Percentiles rank a stretch among this genome's conserved stretches.
Evolutionary conservation across 2,113 vertebrate species (phyloP).

Genomic region (Psittacus erithacus): DNA sequence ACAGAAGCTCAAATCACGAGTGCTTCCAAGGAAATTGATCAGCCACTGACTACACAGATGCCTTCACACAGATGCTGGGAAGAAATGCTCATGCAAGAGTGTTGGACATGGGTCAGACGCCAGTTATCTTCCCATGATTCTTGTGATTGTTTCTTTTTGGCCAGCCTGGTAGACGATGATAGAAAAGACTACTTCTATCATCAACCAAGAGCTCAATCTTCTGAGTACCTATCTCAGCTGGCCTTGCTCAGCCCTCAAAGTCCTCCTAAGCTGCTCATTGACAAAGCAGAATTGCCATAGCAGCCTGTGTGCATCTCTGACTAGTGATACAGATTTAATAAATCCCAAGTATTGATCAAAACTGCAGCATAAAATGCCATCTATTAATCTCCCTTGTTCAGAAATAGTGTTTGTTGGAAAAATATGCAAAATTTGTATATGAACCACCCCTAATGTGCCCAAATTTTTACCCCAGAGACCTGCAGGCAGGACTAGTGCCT

Average conservation of each 20-base stretch:
- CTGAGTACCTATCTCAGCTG: neutral
- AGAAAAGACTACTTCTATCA: neutral
- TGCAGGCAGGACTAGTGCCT: neutral
- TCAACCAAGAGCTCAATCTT: neutral
- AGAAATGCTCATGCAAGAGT: neutral
- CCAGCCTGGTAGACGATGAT: neutral
- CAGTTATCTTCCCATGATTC: neutral
- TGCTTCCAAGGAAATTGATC: neutral
- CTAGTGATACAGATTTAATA: neutral
- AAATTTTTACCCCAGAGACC: neutral
- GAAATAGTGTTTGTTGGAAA: neutral
- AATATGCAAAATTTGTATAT: neutral
- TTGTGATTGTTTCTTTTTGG: neutral
- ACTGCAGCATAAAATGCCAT: neutral
- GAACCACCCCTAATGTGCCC: accelerated
- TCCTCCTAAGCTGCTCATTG: neutral
- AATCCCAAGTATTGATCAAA: neutral
- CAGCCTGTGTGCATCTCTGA: neutral
- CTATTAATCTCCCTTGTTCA: neutral
- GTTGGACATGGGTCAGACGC: neutral
- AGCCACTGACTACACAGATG: neutral
- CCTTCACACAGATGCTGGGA: neutral
- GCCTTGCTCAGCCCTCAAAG: neutral
- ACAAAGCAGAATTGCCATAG: neutral
- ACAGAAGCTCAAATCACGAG: neutral